phyloP scores from a whole-genome alignment of 2,113 vertebrate genomes.

The Triplophysa dalaica region DNA sequence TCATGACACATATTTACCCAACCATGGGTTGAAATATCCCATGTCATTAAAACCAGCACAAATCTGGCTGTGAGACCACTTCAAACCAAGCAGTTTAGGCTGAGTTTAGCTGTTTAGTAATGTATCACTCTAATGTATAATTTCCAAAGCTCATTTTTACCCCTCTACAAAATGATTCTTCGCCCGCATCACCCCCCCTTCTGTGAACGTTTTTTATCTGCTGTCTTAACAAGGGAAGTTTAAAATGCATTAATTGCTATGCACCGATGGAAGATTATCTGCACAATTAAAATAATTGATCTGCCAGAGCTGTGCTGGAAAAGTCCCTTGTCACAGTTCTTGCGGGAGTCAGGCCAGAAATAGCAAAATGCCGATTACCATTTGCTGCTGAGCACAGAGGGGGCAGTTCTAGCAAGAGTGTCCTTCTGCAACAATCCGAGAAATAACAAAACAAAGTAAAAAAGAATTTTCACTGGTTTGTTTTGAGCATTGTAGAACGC shows the following conservation, averaged over 20 bases:
- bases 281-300: constrained; percentile 57
- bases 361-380: constrained; percentile 36
- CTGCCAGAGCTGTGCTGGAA: constrained; percentile 42
- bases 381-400: constrained; percentile 45
- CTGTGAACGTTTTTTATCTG: not conserved
- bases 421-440: constrained; percentile 12
- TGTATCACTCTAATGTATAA: not conserved
- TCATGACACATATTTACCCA: no score
- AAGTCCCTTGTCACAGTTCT: constrained; percentile 45
- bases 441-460: not conserved
- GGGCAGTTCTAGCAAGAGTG: constrained; percentile 27
- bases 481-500: constrained; percentile 3
- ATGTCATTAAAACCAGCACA: no score
- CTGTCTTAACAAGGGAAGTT: constrained; percentile 6
- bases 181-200: not conserved
- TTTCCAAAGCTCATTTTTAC: not conserved
- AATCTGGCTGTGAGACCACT: no score
- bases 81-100: no score
- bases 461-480: not conserved
- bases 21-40: no score
- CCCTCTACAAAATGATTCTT: not conserved
- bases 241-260: constrained; percentile 30
- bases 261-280: constrained; percentile 12
- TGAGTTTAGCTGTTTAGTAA: no score
- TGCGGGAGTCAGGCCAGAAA: constrained; percentile 53